Evolutionary conservation across 2,113 vertebrate species (phyloP).

Genomic region (Peucedramus taeniatus): DNA sequence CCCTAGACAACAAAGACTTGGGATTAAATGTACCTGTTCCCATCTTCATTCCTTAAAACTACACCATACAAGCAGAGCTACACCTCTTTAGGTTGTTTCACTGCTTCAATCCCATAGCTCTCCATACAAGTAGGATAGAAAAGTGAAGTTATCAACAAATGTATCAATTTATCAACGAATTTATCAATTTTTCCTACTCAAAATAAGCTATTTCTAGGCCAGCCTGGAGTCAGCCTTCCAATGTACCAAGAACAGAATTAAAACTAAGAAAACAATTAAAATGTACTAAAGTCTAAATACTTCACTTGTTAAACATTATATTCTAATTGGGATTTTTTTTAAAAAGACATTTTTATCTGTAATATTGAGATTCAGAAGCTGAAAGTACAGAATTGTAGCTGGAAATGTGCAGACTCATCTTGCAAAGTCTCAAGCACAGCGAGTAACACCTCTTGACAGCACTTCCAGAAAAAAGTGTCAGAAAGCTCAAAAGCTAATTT

Average conservation of each 20-base stretch:
- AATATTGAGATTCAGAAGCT: accelerated
- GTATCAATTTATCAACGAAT: not conserved
- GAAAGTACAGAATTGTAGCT: accelerated
- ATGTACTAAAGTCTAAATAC: not conserved
- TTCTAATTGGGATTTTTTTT: not conserved
- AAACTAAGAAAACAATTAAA: not conserved
- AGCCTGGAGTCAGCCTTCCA: not conserved
- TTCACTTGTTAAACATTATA: not conserved
- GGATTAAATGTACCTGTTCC: not conserved
- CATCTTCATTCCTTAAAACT: not conserved
- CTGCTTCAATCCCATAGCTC: not conserved
- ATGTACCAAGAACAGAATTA: not conserved
- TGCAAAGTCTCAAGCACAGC: not conserved
- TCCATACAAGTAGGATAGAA: not conserved
- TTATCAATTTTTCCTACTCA: not conserved
- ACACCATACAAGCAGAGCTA: accelerated
- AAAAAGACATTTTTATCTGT: not conserved
- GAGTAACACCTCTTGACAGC: not conserved
- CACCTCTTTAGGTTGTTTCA: not conserved
- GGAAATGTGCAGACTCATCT: not conserved
- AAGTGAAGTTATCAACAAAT: not conserved
- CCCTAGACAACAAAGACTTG: accelerated
- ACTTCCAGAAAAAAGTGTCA: not conserved
- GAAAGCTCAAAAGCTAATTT: not conserved
- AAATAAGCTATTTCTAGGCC: not conserved